Conservation (phyloP, 2,113 vertebrate genomes). For the Reinhardtius hippoglossoides region DNA sequence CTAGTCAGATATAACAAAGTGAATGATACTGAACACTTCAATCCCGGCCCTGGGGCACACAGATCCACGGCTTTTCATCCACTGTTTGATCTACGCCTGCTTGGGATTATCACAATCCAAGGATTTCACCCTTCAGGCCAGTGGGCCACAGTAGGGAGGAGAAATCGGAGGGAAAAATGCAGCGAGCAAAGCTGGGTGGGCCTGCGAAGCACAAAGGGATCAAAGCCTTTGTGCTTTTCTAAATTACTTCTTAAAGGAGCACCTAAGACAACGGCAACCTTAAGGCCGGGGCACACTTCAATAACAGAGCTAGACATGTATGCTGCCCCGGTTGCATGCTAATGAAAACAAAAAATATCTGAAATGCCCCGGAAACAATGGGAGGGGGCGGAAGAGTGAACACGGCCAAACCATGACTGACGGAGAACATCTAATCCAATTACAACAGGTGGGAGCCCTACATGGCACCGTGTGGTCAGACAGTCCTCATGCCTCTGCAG, state of each 20-base stretch:
- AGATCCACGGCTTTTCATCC: slow-evolving; percentile 68
- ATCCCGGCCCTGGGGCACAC: slow-evolving; percentile 49
- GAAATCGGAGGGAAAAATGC: slow-evolving; percentile 44
- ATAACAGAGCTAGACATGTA: slow-evolving; percentile 46
- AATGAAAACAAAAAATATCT: slow-evolving; percentile 53
- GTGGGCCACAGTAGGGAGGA: slow-evolving; percentile 57
- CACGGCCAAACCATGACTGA: slow-evolving; percentile 55
- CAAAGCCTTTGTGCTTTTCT: slow-evolving; percentile 67
- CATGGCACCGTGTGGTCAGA: slow-evolving; percentile 45
- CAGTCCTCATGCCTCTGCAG: slow-evolving; percentile 31
- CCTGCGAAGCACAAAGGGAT: slow-evolving; percentile 57
- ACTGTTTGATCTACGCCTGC: slow-evolving; percentile 73
- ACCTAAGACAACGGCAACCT: slow-evolving; percentile 67
- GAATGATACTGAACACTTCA: slow-evolving; percentile 46
- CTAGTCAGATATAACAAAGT: slow-evolving; percentile 33
- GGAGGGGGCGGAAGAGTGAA: slow-evolving; percentile 38
- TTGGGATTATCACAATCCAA: slow-evolving; percentile 77
- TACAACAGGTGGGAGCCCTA: slow-evolving; percentile 58
- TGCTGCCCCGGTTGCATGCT: slow-evolving; percentile 46
- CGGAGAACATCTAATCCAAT: slow-evolving; percentile 63
- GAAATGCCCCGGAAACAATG: slow-evolving; percentile 46
- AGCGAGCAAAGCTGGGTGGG: slow-evolving; percentile 62
- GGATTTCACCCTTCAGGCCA: slow-evolving; percentile 70
- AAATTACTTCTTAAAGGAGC: slow-evolving; percentile 66
- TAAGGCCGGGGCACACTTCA: slow-evolving; percentile 29